A percentile compares a stretch with the other conserved stretches of the same genome.
phyloP scores from a whole-genome alignment of 2,113 vertebrate genomes.

The human (Homo sapiens) region GRCh38 chr21:19821001-19821500 shows the following conservation, averaged over 20 bases:
- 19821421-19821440: neutral
- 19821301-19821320: neutral
- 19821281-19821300: neutral
- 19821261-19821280: neutral
- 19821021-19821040: neutral
- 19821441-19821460: neutral
- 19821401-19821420: neutral
- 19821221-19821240: neutral
- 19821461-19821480: neutral
- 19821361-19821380: neutral
- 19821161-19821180: neutral
- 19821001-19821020: neutral
- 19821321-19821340: neutral
- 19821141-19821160: neutral
- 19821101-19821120: neutral
- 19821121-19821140: neutral
- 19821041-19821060: neutral
- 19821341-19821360: neutral
- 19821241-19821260: neutral
- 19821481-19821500: neutral
- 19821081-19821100: too few relatives aligned
- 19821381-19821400: neutral
- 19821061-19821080: accelerated
- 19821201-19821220: neutral
- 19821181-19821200: neutral